Percentiles rank a stretch among this genome's conserved stretches.
These are phyloP conservation scores for Spodoptera frugiperda DNA, from an alignment of 1,140 invertebrate genomes.

Conservation along the genomic window DNA sequence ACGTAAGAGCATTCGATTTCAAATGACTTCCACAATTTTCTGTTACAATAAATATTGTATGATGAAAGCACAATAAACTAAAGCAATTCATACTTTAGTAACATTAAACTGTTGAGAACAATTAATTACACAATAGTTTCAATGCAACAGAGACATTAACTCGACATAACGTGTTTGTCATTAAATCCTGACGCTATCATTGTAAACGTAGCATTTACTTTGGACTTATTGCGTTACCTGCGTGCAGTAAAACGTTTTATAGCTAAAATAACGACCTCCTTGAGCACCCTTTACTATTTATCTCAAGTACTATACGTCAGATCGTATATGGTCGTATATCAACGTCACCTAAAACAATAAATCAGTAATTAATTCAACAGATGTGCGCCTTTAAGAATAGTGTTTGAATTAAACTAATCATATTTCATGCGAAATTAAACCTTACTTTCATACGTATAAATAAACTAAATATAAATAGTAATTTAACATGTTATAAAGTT, in stretches of 20 bases:
- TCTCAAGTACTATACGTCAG: conserved; percentile 12
- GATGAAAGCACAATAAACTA: too few species aligned
- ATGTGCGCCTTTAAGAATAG: conserved; percentile 1
- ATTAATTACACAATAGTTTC: too few species aligned
- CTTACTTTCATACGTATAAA: not conserved
- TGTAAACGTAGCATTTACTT: conserved; percentile 8
- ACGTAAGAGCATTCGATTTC: too few species aligned
- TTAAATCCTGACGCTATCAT: conserved; percentile 28
- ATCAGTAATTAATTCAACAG: conserved; percentile 28
- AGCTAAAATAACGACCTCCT: conserved; percentile 28
- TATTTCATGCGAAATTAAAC: not conserved
- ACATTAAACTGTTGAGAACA: too few species aligned
- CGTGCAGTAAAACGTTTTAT: conserved; percentile 42
- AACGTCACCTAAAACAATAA: conserved; percentile 21
- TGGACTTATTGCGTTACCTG: conserved; percentile 22
- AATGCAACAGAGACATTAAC: not conserved
- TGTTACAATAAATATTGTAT: too few species aligned
- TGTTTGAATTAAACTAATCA: not conserved
- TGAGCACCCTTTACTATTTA: conserved; percentile 41
- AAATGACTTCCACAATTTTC: too few species aligned
- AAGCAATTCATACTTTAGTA: too few species aligned
- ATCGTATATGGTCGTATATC: conserved; percentile 28
- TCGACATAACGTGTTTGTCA: conserved; percentile 3
- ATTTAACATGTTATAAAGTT: too few species aligned
- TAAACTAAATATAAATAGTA: not conserved